phyloP scores from a whole-genome alignment of 2,797 vertebrate genomes.

The Platalea minor region DNA sequence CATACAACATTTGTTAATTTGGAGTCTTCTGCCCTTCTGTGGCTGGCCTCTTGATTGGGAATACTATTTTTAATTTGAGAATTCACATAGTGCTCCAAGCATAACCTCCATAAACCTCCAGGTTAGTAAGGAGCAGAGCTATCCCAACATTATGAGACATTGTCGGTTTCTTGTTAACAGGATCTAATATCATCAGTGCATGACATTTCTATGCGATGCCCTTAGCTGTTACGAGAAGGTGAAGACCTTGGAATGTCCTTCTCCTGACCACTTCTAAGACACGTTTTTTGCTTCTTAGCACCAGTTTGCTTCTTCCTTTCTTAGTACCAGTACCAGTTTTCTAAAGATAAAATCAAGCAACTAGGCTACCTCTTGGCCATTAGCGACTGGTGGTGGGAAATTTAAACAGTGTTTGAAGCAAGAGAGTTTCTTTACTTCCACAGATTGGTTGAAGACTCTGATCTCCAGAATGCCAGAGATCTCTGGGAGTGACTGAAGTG shows the following conservation, averaged over 20 bases:
- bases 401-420: background rate
- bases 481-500: background rate
- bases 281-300: background rate
- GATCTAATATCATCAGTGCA: background rate
- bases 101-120: background rate
- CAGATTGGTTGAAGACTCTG: background rate
- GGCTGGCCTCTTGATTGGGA: background rate
- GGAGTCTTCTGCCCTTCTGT: background rate
- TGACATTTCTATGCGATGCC: background rate
- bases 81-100: background rate
- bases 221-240: background rate
- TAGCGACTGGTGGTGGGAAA: background rate
- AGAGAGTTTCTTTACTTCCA: background rate
- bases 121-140: background rate
- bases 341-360: background rate
- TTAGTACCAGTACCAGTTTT: background rate
- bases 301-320: background rate
- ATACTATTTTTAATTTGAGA: background rate
- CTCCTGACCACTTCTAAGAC: background rate
- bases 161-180: background rate
- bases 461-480: background rate
- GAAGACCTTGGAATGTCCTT: background rate
- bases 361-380: background rate
- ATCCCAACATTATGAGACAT: background rate
- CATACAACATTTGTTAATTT: background rate